phyloP scores from a whole-genome alignment of 2,888 invertebrate genomes.

The Drosophila flavopinicola region DNA sequence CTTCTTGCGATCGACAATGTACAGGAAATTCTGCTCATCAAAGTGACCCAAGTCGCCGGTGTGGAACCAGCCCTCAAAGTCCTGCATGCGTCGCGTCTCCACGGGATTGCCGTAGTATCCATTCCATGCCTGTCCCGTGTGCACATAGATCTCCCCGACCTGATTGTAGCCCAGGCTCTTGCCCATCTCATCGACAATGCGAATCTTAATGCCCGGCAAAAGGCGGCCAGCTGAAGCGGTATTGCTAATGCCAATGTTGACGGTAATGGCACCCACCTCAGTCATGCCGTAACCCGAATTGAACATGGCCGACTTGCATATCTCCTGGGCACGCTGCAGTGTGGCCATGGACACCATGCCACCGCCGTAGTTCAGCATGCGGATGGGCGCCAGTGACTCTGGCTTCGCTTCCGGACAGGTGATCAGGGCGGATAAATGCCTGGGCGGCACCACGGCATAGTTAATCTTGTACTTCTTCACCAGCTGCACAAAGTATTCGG shows the following conservation, averaged over 20 bases:
- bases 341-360: constrained; percentile 56
- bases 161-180: constrained; percentile 60
- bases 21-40: constrained; percentile 77
- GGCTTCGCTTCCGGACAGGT: constrained; percentile 53
- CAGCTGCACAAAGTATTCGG: constrained; percentile 66
- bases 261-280: constrained; percentile 65
- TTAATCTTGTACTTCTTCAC: constrained; percentile 72
- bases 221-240: constrained; percentile 68
- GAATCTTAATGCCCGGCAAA: constrained; percentile 54
- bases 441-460: constrained; percentile 60
- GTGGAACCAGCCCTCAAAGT: constrained; percentile 78
- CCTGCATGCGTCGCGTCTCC: constrained; percentile 68
- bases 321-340: constrained; percentile 55
- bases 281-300: constrained; percentile 72
- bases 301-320: constrained; percentile 58
- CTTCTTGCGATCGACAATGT: constrained; percentile 80
- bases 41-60: constrained; percentile 83
- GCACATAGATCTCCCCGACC: constrained; percentile 77
- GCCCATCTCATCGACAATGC: constrained; percentile 73
- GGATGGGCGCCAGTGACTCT: constrained; percentile 58
- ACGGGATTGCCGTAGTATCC: constrained; percentile 79
- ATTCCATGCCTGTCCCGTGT: constrained; percentile 63
- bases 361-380: constrained; percentile 68
- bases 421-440: constrained; percentile 61
- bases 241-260: constrained; percentile 59